Evolutionary conservation across 2,888 invertebrate species (phyloP), one percentile per base, ranked within the genome.

Genomic region (Microplitis manilae): DNA sequence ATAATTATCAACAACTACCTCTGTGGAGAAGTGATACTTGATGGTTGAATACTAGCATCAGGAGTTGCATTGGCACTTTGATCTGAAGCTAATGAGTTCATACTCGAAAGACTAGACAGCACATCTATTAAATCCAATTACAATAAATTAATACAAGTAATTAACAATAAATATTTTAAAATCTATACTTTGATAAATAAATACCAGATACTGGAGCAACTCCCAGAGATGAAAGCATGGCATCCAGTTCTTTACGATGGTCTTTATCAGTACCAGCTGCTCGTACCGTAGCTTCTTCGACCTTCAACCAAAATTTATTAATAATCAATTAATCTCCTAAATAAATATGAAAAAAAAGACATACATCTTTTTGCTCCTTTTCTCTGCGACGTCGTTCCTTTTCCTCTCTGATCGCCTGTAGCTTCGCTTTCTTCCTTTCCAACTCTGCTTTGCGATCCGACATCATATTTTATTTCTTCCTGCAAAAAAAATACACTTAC

Each of bases 401-500:
- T 90, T 97, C 97, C 84, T 97, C 97, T 1, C 97, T 92, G 75
- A 97, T 92, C 30, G 96, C 96, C 88, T 96, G 96, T 84, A 97
- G 93, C 91, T 96, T 97, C 38, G 96, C 96, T 90, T 97, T 96
- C 90, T 97, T 97, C 79, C 96, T 93, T 91, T 97, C 97, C 86
- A 97, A 90, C 91, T 97, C 97, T n/a, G 96, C 96, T 90, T 96
- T 96, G 80, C 97, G 93, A 91, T 97, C 97, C 73, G 95, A 94
- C 96, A 96, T 96, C 87, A 89, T 88, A 8, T 13, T 50, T 13
- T 50, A 50, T 50, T 50, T 13, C 4, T 13, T 50, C 4, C 30
- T 30, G 30, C 30, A 50, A 50, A 50, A 8, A 50, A 50, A 50
- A 50, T 50, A 9, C 38, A 30, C 62, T 1, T 4, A 62, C 15